Percentiles rank a stretch among this genome's conserved stretches.
Evolutionary conservation across 1,140 invertebrate genomes (phyloP).

Genomic region (Neodiprion fabricii): DNA sequence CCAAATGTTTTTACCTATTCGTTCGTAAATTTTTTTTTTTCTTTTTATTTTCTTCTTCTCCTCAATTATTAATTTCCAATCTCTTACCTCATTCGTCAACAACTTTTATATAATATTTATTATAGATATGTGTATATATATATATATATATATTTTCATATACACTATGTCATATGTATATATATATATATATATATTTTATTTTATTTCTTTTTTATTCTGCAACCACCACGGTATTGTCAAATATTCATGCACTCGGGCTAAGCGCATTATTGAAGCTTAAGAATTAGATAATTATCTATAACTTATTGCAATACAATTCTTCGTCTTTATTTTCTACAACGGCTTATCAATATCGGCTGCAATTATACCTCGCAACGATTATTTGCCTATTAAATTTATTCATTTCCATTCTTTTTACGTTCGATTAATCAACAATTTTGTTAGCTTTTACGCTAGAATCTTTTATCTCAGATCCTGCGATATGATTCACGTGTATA

Average conservation of each 20-base stretch:
- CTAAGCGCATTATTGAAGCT: conserved; percentile 47
- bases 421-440: too few relatives aligned
- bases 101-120: conserved; percentile 2
- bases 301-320: background rate
- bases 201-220: background rate
- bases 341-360: background rate
- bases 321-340: background rate
- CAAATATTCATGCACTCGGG: conserved; percentile 49
- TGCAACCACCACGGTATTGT: conserved; percentile 53
- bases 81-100: background rate
- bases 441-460: too few relatives aligned
- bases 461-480: too few relatives aligned
- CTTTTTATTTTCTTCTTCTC: background rate
- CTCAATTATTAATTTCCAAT: background rate
- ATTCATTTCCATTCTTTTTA: too few relatives aligned
- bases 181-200: background rate
- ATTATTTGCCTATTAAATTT: too few relatives aligned
- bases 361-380: too few relatives aligned
- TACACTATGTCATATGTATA: background rate
- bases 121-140: background rate
- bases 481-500: too few relatives aligned
- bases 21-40: background rate
- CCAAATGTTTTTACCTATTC: background rate
- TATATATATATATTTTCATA: background rate
- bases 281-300: conserved; percentile 22